Evolutionary conservation across 1,140 invertebrate genomes (phyloP), one percentile per base, ranked within the genome.

Genomic region (Orius insidiosus): DNA sequence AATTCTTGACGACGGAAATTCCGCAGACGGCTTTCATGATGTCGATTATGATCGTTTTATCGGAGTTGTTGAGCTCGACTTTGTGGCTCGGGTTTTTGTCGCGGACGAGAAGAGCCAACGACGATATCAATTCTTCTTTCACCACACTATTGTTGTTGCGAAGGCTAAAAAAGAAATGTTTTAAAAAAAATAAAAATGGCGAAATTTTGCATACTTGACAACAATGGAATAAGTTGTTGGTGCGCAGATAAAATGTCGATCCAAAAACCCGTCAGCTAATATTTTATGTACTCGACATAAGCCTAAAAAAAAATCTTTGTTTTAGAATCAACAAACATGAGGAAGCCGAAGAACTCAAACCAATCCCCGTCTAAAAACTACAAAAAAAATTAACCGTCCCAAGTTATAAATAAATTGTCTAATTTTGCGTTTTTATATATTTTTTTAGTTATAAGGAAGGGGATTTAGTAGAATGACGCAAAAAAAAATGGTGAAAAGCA

Each of bases 41-140:
- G 67, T 87, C 84, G 24, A 87, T 73, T 47, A 86, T 68, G 34
- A 88, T 71, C 11, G 80, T 74, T n/a, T 77, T 63, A 47, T 80
- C 68, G 15, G 83, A 59, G 72, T 72, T 47, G 55, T 78, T 80
- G n/a, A 87, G 63, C 62, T 85, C 71, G 1, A 78, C 81, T 57
- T 75, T 77, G 55, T 85, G 82, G 8, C 67, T 64, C n/a, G 67
- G 55, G 60, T 80, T 80, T 53, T 75, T 76, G 16, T 71, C 60
- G 9, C 63, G 58, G 37, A 87, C 73, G 48, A 82, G 58, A 2
- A 73, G 69, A 1, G 80, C 83, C 8, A 87, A 56, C 52, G 72
- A 64, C 52, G 75, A 69, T 31, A 87, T 84, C 1, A 86, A 61
- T 36, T 76, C 66, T 35, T 76, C 74, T 48, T 79, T 67, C 18